Percentiles rank a stretch among this genome's conserved stretches.
Evolutionary conservation across 2,888 invertebrate species (phyloP).

Genomic region (Dichetophora obliterata): DNA sequence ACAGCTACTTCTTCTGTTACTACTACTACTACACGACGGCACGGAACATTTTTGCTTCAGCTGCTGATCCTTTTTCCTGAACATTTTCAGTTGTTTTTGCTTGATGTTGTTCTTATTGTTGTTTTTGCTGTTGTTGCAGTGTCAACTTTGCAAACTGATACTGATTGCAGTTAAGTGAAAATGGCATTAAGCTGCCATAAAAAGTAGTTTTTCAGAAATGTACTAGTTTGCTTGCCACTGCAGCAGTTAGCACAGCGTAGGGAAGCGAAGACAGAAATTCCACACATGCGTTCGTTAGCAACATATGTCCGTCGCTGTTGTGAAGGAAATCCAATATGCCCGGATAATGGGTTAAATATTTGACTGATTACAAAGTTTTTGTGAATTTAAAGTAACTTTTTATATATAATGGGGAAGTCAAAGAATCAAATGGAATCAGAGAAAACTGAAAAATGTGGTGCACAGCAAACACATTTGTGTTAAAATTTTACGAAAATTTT

Average conservation of each 20-base stretch:
- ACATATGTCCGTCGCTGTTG: constrained; percentile 12
- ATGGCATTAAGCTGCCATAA: constrained; percentile 35
- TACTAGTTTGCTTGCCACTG: no score
- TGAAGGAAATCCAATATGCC: constrained; percentile 32
- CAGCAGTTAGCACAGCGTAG: background rate
- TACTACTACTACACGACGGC: no score
- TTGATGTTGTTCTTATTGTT: background rate
- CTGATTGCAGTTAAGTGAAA: constrained; percentile 39
- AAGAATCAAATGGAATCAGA: no score
- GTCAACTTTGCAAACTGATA: constrained; percentile 40
- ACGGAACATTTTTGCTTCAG: background rate
- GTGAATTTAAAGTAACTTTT: background rate
- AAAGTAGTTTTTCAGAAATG: constrained; percentile 20
- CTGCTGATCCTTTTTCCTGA: constrained; percentile 21
- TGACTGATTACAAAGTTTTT: background rate
- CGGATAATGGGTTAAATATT: constrained; percentile 21
- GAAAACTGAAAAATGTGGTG: no score
- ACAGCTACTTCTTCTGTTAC: background rate
- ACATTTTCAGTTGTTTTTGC: constrained; percentile 3
- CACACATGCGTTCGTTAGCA: background rate
- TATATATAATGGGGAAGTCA: background rate
- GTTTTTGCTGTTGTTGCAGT: constrained; percentile 7
- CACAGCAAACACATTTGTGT: no score
- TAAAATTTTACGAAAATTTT: no score
- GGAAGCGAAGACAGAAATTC: background rate